Evolutionary conservation across 2,113 vertebrate species (phyloP).

Genomic region (Platysteira castanea): DNA sequence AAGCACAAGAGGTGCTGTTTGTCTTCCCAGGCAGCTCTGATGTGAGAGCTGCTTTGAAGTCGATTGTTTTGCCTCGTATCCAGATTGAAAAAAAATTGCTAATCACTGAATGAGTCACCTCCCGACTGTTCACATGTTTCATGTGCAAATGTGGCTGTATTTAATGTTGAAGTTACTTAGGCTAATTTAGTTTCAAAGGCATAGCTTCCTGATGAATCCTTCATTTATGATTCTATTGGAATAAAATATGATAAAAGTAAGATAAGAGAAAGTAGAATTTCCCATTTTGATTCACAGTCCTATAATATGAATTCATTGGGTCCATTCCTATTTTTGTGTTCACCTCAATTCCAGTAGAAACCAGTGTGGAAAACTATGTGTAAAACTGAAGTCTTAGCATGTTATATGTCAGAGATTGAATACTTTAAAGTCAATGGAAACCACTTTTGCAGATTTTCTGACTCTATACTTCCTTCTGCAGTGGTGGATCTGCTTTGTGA

Average conservation of each 20-base stretch:
- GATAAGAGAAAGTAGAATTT: not conserved
- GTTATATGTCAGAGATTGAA: not conserved
- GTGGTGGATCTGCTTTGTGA: slow-evolving; percentile 99
- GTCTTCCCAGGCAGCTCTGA: not conserved
- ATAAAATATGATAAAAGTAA: not conserved
- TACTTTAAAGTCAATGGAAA: not conserved
- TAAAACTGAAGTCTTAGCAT: not conserved
- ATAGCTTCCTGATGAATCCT: not conserved
- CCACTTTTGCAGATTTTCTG: not conserved
- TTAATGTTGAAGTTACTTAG: not conserved
- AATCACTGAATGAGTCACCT: not conserved
- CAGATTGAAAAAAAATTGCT: not conserved
- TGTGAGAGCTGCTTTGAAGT: slow-evolving; percentile 20
- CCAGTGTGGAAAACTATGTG: not conserved
- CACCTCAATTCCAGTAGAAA: not conserved
- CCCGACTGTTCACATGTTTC: not conserved
- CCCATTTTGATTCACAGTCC: not conserved
- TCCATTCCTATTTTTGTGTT: not conserved
- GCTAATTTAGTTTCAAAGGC: not conserved
- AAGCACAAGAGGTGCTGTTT: not conserved
- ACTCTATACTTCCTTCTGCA: slow-evolving; percentile 54
- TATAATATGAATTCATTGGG: not conserved
- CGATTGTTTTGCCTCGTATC: not conserved
- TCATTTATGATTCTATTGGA: not conserved
- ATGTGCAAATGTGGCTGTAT: not conserved